A percentile compares a stretch with the other conserved stretches of the same genome.
phyloP scores from a whole-genome alignment of 2,888 invertebrate genomes.

The Rhingia campestris region DNA sequence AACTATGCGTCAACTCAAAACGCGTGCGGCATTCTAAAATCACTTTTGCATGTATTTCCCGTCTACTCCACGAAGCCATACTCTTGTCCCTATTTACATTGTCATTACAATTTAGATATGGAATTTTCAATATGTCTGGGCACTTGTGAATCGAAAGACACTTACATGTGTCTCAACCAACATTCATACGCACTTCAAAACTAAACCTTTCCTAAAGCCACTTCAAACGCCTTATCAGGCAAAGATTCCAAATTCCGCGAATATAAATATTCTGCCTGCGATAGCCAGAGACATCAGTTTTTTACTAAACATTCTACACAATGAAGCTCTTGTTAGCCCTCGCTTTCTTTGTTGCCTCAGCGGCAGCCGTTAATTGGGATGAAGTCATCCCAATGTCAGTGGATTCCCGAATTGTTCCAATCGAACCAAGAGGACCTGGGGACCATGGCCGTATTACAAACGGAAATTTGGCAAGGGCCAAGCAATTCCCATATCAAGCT shows the following conservation, averaged over 20 bases:
- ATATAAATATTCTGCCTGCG: slow-evolving; percentile 18
- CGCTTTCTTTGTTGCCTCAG: slow-evolving; percentile 35
- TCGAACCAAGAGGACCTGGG: background rate
- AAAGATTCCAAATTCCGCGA: background rate
- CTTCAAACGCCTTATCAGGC: slow-evolving; percentile 11
- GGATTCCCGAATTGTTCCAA: slow-evolving; percentile 35
- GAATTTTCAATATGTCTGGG: background rate
- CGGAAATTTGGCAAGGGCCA: slow-evolving; percentile 79
- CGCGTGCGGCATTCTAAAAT: background rate
- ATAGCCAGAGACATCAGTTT: slow-evolving; percentile 18
- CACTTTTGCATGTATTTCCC: background rate
- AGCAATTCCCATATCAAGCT: slow-evolving; percentile 81
- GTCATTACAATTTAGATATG: background rate
- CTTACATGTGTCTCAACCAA: background rate
- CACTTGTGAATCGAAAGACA: background rate
- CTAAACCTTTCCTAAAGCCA: background rate
- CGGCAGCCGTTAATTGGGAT: slow-evolving; percentile 78
- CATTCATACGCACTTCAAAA: too few species aligned
- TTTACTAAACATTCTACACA: background rate
- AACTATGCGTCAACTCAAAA: too few species aligned
- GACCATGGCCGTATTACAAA: slow-evolving; percentile 51
- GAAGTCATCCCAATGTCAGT: slow-evolving; percentile 80
- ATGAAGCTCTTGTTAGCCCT: slow-evolving; percentile 48
- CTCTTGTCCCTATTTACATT: background rate
- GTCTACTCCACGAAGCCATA: background rate